Percentiles rank a stretch among this genome's conserved stretches.
These are phyloP conservation scores for Crotalus adamanteus DNA, from an alignment of 2,797 vertebrate species.

Conservation along the genomic window DNA sequence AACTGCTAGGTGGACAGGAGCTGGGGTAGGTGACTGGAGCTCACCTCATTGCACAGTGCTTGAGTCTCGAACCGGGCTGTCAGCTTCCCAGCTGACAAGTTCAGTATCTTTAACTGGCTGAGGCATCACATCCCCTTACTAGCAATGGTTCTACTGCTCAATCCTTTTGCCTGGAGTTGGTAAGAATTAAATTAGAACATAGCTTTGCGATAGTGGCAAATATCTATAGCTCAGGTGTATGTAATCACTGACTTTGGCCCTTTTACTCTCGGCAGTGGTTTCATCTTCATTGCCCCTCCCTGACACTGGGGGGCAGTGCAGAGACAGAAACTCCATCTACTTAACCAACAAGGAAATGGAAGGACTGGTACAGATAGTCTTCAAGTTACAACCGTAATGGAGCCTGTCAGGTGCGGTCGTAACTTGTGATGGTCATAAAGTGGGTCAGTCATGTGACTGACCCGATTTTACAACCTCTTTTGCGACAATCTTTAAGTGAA, in stretches of 20 bases:
- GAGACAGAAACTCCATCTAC: too few species aligned
- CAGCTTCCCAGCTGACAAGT: neutral
- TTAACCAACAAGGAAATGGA: too few species aligned
- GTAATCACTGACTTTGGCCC: neutral
- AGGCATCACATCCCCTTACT: neutral
- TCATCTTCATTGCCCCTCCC: neutral
- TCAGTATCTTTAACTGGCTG: neutral
- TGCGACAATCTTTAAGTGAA: too few species aligned
- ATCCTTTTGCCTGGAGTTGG: neutral
- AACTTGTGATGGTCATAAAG: too few species aligned
- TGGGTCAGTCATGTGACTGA: too few species aligned
- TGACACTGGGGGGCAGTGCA: neutral
- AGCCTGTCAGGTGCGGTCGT: too few species aligned
- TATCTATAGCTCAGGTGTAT: neutral
- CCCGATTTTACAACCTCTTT: too few species aligned
- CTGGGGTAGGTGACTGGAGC: neutral
- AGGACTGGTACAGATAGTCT: too few species aligned
- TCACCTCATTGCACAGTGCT: neutral
- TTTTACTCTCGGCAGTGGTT: neutral
- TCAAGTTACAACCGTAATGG: too few species aligned
- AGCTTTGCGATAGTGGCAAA: neutral
- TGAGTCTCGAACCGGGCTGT: neutral
- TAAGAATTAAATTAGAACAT: neutral
- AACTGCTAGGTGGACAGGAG: too few species aligned
- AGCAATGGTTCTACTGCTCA: neutral